Evolutionary conservation across 2,113 vertebrate species (phyloP).

Genomic region (Dipodomys stephensi): DNA sequence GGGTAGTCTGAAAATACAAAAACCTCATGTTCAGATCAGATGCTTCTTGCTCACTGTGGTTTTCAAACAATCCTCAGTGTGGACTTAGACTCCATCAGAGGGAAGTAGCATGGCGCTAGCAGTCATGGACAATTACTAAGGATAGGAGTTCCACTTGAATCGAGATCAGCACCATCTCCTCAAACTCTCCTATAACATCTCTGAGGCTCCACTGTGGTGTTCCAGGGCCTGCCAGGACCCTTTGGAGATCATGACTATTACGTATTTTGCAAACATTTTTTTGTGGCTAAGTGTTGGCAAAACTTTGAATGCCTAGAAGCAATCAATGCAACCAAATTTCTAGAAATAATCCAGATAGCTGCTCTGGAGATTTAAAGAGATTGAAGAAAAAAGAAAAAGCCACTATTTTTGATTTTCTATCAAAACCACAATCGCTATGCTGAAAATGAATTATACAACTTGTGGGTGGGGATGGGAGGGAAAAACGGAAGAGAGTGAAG

Average conservation of each 20-base stretch:
- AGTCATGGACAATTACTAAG: neutral
- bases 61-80: neutral
- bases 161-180: too few species aligned
- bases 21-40: neutral
- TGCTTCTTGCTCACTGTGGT: neutral
- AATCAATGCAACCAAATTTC: neutral
- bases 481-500: too few species aligned
- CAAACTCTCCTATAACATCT: neutral
- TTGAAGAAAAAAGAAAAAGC: neutral
- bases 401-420: neutral
- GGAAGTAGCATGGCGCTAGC: accelerated
- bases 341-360: neutral
- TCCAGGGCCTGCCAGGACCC: accelerated
- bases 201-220: neutral
- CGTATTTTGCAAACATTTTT: neutral
- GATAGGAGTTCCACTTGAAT: too few species aligned
- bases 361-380: neutral
- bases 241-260: neutral
- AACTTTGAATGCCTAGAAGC: neutral
- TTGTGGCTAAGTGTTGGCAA: neutral
- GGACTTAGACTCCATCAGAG: neutral
- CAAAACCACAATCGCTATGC: neutral
- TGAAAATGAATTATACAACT: too few species aligned
- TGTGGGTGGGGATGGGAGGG: too few species aligned
- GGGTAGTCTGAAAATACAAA: neutral